phyloP scores from a whole-genome alignment of 2,797 vertebrate species.

The Lycodopsis pacificus region DNA sequence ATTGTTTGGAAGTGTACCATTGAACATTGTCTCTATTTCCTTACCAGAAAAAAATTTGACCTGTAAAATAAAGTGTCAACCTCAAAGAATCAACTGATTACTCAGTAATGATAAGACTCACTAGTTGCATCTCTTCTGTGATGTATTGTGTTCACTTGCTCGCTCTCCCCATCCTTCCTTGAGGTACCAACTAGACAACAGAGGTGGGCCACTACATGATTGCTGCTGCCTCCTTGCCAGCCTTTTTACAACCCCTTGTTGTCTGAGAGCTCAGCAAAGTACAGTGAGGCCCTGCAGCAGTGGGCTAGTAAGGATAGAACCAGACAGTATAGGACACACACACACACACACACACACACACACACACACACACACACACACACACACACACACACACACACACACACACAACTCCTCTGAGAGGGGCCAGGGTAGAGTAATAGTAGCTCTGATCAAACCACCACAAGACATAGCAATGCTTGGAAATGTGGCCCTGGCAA shows the following conservation, averaged over 20 bases:
- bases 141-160: constrained; percentile 14
- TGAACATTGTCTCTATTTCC: background rate
- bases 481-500: constrained; percentile 70
- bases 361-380: constrained; percentile 11
- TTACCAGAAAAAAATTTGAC: background rate
- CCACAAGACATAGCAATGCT: constrained; percentile 63
- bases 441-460: constrained; percentile 69
- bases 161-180: background rate
- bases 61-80: background rate
- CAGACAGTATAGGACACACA: constrained; percentile 31
- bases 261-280: constrained; percentile 47
- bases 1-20: background rate
- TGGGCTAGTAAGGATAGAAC: constrained; percentile 47
- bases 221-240: background rate
- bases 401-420: constrained; percentile 41
- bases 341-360: constrained; percentile 14
- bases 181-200: constrained; percentile 15
- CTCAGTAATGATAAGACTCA: background rate
- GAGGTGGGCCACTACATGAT: constrained; percentile 12
- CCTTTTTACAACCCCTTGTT: constrained; percentile 22
- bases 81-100: background rate
- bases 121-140: background rate
- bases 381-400: constrained; percentile 13
- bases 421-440: constrained; percentile 54
- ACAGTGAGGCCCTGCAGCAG: constrained; percentile 39